Conservation (phyloP, 2,888 invertebrate genomes). For the Heliconius cydno region DNA sequence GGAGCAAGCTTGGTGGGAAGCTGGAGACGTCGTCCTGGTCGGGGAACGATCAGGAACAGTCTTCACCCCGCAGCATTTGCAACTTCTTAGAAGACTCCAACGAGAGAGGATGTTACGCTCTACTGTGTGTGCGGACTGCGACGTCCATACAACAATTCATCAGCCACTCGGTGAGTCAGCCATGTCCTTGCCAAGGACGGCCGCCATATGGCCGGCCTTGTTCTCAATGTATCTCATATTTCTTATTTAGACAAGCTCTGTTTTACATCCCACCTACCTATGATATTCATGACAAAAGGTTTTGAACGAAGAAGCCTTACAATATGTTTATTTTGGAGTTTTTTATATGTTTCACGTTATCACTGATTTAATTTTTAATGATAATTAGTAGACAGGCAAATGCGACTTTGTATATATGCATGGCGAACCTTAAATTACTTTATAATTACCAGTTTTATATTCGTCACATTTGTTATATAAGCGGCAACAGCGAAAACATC, state of each 20-base stretch:
- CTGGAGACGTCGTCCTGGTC: conserved; percentile 83
- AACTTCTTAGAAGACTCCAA: conserved; percentile 86
- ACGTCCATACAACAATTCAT: conserved; percentile 76
- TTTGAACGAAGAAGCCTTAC: conserved; percentile 38
- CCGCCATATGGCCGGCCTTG: conserved; percentile 54
- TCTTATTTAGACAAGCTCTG: conserved; percentile 29
- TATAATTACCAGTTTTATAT: conserved; percentile 21
- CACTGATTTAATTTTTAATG: neutral
- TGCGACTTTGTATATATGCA: conserved; percentile 40
- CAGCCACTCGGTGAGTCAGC: conserved; percentile 79
- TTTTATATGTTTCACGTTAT: neutral
- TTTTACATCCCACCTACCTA: neutral
- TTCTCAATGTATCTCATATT: conserved; percentile 50
- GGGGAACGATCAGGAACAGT: conserved; percentile 84
- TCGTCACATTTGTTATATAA: conserved; percentile 11
- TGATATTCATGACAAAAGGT: neutral
- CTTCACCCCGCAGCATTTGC: conserved; percentile 86
- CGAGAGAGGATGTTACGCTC: conserved; percentile 84
- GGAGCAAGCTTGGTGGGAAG: conserved; percentile 83
- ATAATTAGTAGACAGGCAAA: conserved; percentile 16
- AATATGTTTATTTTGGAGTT: conserved; percentile 21
- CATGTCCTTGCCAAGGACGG: conserved; percentile 65
- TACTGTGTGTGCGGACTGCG: conserved; percentile 79
- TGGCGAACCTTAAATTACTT: conserved; percentile 32
- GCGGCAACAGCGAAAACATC: conserved; percentile 42